Base-by-base conservation (phyloP, 2,888 invertebrate species). In the Minunthozetes semirufus region DNA sequence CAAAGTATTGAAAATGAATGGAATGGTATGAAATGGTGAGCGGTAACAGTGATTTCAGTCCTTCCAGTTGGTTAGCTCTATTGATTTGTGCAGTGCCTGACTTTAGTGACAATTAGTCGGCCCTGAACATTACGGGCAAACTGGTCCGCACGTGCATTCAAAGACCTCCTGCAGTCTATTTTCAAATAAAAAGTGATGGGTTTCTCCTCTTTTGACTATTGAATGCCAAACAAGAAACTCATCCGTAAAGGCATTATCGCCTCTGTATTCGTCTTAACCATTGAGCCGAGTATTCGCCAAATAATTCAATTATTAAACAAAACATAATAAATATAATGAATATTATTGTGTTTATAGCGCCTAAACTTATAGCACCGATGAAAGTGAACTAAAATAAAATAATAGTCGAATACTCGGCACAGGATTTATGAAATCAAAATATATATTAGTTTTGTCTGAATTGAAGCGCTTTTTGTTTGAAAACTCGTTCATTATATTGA, bases 281-380 rank as follows among this genome's bases (percentile, higher is more conserved):
- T 68, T 68, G 68, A 68, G 63, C 33, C 63, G 63, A 63, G 9
- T 59, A 27, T 59, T 50, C 17, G 59, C 25, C 42, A 42, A 13
- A 68, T 68, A 68, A 68, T 68, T 68, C 42, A 68, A 68, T 68
- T 68, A 68, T 68, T 68, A 68, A 68, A 68, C 68, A 68, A 68
- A 68, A 68, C 68, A 42, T 68, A 68, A 68, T 68, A 46, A 68
- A 68, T 68, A 68, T 33, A 33, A 33, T 33, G 33, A 33, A 33
- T 33, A 8, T 33, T 68, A 68, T 6, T 56, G 25, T 29, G 27
- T 61, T 19, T 25, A 25, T 63, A 63, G 29, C 19, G 63, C 13
- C 29, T 63, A 33, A 63, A 63, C 33, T 33, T 63, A 9, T n/a
- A n/a, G n/a, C n/a, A 27, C 19, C 17, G 4, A 38, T 63, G 6